phyloP scores from a whole-genome alignment of 2,113 vertebrate genomes.

The Xyliphius kryptos region DNA sequence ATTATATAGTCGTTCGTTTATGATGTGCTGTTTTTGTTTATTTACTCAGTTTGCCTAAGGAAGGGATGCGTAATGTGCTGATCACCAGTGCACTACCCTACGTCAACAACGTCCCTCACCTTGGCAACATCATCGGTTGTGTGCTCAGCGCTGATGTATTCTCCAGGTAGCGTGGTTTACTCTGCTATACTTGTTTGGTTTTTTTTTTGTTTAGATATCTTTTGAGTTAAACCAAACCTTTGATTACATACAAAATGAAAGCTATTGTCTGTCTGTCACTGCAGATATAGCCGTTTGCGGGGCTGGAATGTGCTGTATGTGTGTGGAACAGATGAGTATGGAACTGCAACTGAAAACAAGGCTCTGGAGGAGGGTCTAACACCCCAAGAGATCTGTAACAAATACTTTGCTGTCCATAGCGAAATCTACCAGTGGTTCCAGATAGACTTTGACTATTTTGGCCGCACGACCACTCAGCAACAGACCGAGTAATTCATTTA shows the following conservation, averaged over 20 bases:
- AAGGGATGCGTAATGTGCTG: conserved; percentile 79
- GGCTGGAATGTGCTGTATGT: conserved; percentile 82
- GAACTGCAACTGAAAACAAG: conserved; percentile 94
- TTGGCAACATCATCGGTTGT: conserved; percentile 95
- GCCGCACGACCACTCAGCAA: conserved; percentile 81
- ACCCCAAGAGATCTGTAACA: conserved; percentile 85
- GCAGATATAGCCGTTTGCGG: conserved; percentile 82
- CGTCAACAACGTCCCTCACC: conserved; percentile 93
- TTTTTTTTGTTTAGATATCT: too few species aligned
- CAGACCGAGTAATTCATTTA: conserved; percentile 77
- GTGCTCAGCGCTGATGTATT: conserved; percentile 93
- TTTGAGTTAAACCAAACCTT: too few species aligned
- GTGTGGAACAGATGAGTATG: conserved; percentile 92
- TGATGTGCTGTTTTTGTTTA: too few species aligned
- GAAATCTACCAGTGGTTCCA: conserved; percentile 86
- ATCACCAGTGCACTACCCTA: conserved; percentile 91
- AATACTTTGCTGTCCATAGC: conserved; percentile 78
- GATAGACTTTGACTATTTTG: conserved; percentile 88
- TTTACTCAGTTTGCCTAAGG: conserved; percentile 71
- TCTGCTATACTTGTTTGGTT: too few species aligned
- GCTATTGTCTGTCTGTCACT: not conserved
- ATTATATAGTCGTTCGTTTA: too few species aligned
- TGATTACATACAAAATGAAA: conserved; percentile 69
- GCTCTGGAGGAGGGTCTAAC: conserved; percentile 86
- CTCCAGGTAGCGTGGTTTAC: conserved; percentile 69